These are phyloP conservation scores for Drosophila rubida DNA, from an alignment of 2,888 invertebrate genomes.

Conservation along the genomic window DNA sequence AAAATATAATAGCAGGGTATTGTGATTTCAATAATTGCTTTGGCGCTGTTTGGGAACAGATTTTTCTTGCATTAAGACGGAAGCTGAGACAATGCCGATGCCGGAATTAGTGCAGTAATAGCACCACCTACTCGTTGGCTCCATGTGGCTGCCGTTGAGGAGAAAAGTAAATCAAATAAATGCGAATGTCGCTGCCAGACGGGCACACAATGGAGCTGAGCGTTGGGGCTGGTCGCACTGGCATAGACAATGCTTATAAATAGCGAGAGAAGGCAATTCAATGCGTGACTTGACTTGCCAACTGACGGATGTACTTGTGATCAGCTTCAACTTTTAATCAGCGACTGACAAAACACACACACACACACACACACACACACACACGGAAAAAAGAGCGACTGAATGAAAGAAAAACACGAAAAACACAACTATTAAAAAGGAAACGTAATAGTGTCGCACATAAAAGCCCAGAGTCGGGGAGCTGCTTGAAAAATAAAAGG, in stretches of 20 bases:
- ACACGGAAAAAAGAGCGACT: too few species aligned
- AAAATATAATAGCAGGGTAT: constrained; percentile 13
- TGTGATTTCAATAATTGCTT: neutral
- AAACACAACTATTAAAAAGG: constrained; percentile 60
- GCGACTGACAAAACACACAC: constrained; percentile 59
- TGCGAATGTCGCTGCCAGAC: constrained; percentile 67
- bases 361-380: too few species aligned
- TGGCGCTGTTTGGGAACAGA: constrained; percentile 31
- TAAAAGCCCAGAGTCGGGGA: too few species aligned
- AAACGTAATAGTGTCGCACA: constrained; percentile 69
- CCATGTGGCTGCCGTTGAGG: constrained; percentile 53
- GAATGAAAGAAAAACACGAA: constrained; percentile 32
- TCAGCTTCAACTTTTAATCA: constrained; percentile 76
- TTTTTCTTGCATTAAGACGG: constrained; percentile 45
- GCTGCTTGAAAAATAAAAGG: constrained; percentile 31
- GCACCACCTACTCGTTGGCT: neutral
- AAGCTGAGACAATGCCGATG: constrained; percentile 11
- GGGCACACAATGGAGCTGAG: constrained; percentile 30
- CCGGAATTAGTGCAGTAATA: constrained; percentile 43
- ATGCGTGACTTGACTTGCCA: constrained; percentile 75
- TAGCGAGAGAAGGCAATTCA: constrained; percentile 64
- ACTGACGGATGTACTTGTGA: constrained; percentile 65
- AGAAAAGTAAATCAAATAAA: constrained; percentile 71
- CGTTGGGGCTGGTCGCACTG: constrained; percentile 4
- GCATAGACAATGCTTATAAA: constrained; percentile 64